Evolutionary conservation across 2,797 vertebrate genomes (phyloP), one percentile per base, ranked within the genome.

Genomic region (Taeniopygia guttata): DNA sequence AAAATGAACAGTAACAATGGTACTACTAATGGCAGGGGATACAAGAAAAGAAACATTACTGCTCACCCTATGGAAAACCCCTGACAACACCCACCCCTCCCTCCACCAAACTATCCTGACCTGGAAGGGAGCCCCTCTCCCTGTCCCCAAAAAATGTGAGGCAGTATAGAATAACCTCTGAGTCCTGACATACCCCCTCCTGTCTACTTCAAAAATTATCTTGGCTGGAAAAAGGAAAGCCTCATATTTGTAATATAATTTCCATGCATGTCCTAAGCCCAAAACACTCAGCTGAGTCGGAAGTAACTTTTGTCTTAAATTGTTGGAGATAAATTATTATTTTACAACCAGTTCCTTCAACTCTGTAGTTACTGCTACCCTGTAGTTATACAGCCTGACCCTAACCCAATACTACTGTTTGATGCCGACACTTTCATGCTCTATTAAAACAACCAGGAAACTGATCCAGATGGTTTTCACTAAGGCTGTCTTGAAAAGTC

Each of bases 71-170:
- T 6, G 6, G 34, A 54, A 81, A 81, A 17, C 15, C 46, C 13
- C 5, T 2, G 5, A 23, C 9, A 32, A 16, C 32, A 42, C 2
- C 16, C 0, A 1, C 16, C 0, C 0, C 20, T 29, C 26, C 6
- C 13, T 75, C 18, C 4, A 34, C 22, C 23, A 49, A 1, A 1
- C 4, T 62, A 20, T 23, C 16, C 13, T 29, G 7, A 27, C 10
- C 12, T 3, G 5, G 9, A 75, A 60, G 5, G 38, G 21, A 59
- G 12, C 13, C 32, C 19, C 48, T 81, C 2, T 11, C n/a, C 9
- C 13, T 25, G 17, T 15, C 25, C 14, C 20, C 36, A 46, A 27
- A 42, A 68, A 68, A 43, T 36, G 6, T 17, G 19, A 55, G 27
- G 5, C 0, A 0, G 9, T 36, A 22, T 7, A 32, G 38, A 54